Evolutionary conservation across 1,140 invertebrate species (phyloP), one percentile per base, ranked within the genome.

Genomic region (Brachionus rotundiformis): DNA sequence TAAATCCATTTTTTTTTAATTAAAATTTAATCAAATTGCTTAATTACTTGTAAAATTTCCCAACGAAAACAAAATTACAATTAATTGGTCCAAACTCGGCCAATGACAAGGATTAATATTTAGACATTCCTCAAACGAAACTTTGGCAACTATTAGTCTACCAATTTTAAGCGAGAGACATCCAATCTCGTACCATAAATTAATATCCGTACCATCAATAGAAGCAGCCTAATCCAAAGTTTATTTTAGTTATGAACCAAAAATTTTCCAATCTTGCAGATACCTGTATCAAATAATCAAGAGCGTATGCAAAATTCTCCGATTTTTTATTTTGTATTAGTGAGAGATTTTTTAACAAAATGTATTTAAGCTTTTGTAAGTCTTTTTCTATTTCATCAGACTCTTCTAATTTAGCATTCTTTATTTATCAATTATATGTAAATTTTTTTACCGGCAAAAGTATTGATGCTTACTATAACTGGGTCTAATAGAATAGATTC

Each of bases 131-230:
- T 79, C 44, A 79, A 79, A 79, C 3, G 44, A 25, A 10, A 54
- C 25, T 61, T 63, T 54, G n/a, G 76, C 29, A 36, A 79, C 54
- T 11, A 59, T 23, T 29, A 79, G 23, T 63, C 54, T 59, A 10
- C 36, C 47, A 25, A 63, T 23, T 10, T 59, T 54, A 4, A 79
- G 13, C 16, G 76, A 54, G 11, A 59, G 16, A 36, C 31, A 63
- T 10, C 76, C 76, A 10, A 79, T 54, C 33, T 79, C 76, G 19
- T 33, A 79, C 76, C 76, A 79, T 10, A 79, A 39, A 59, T 63
- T 59, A 0, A 59, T 16, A 41, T 79, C 76, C 8, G 27, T 59
- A 11, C 31, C 44, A 63, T 79, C 76, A 59, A 79, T 79, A 31
- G 49, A 3, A 1, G 59, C 47, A 0, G 76, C 76, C 76, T 79